phyloP scores from a whole-genome alignment of 2,113 vertebrate genomes.

The Ceyx melanurus region DNA sequence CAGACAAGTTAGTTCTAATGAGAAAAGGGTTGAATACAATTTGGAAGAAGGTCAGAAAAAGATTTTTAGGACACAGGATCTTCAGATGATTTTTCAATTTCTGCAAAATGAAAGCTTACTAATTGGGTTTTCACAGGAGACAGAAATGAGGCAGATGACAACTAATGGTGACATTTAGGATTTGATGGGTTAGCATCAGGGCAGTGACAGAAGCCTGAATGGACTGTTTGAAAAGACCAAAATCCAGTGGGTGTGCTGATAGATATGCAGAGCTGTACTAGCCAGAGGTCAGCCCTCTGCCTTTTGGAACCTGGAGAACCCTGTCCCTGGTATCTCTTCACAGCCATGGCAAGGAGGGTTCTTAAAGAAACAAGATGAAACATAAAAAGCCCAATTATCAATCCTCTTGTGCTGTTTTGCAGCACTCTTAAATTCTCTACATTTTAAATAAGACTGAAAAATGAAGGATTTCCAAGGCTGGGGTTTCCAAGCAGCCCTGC shows the following conservation, averaged over 20 bases:
- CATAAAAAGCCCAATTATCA: not conserved
- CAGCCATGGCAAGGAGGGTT: not conserved
- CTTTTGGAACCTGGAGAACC: not conserved
- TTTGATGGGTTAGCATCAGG: not conserved
- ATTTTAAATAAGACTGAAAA: not conserved
- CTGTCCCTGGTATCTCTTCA: not conserved
- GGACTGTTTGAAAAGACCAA: not conserved
- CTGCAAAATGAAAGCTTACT: not conserved
- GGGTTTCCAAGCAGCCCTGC: not conserved
- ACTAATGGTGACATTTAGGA: not conserved
- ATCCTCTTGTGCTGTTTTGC: not conserved
- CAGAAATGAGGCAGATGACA: not conserved
- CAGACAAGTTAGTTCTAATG: not conserved
- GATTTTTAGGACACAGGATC: not conserved
- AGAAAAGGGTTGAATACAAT: not conserved
- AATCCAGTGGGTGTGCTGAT: not conserved
- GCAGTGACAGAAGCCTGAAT: not conserved
- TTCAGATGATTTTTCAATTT: not conserved
- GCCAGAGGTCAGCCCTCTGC: not conserved
- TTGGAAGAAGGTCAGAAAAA: not conserved
- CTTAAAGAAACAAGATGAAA: not conserved
- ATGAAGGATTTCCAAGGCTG: not conserved
- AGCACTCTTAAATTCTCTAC: not conserved
- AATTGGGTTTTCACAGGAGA: not conserved
- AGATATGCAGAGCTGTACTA: not conserved